phyloP scores from a whole-genome alignment of 2,888 invertebrate genomes.

The Diaphora mendica region DNA sequence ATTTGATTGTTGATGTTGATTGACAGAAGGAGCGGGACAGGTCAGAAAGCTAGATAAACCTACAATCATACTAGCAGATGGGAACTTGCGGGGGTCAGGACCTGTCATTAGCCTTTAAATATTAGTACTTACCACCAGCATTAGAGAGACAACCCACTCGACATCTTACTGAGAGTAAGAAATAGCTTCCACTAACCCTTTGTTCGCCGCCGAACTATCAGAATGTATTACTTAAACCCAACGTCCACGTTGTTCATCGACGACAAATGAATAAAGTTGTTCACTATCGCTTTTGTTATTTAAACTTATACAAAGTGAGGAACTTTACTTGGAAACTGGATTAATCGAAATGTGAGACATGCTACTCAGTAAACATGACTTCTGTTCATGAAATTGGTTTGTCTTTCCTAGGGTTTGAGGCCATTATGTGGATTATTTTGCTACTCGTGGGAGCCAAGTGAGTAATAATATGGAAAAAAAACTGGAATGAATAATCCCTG shows the following conservation, averaged over 20 bases:
- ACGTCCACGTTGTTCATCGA: conserved; percentile 8
- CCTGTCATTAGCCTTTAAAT: no score
- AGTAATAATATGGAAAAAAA: no score
- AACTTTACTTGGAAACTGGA: neutral
- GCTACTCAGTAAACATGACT: neutral
- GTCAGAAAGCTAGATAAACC: no score
- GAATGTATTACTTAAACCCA: conserved; percentile 29
- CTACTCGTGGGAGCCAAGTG: no score
- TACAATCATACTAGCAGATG: no score
- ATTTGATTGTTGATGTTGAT: no score
- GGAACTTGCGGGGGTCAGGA: no score
- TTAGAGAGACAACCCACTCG: neutral
- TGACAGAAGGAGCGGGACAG: no score
- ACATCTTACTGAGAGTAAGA: neutral
- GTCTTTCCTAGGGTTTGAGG: neutral
- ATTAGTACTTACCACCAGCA: neutral
- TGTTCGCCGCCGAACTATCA: neutral
- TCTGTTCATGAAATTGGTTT: neutral
- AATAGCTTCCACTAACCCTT: neutral
- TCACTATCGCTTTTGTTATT: conserved; percentile 1
- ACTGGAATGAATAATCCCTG: no score
- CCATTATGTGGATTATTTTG: neutral
- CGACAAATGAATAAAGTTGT: conserved; percentile 41
- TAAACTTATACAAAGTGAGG: neutral
- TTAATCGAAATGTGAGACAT: neutral